Conservation (phyloP, 1,140 invertebrate species). For the Propsilocerus akamusi region DNA sequence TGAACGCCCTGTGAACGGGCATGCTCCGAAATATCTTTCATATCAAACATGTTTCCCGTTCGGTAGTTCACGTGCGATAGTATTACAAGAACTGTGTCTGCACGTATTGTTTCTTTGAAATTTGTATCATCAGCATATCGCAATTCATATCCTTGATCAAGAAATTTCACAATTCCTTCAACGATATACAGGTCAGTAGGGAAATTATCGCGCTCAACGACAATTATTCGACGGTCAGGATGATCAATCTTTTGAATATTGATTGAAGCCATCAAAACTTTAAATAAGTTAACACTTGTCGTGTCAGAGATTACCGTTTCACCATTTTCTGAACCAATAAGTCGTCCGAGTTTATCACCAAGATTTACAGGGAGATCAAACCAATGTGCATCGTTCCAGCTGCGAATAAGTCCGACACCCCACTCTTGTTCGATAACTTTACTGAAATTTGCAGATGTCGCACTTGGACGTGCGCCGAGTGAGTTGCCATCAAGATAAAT, state of each 20-base stretch:
- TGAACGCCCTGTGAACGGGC: slow-evolving; percentile 17
- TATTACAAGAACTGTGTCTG: slow-evolving; percentile 19
- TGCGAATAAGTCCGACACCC: slow-evolving; percentile 12
- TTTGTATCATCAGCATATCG: slow-evolving; percentile 19
- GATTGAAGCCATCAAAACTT: background rate
- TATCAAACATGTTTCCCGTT: slow-evolving; percentile 22
- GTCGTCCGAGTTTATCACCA: slow-evolving; percentile 19
- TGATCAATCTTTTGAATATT: slow-evolving; percentile 15
- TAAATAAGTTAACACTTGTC: slow-evolving; percentile 15
- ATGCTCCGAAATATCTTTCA: slow-evolving; percentile 17
- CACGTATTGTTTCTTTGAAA: slow-evolving; percentile 20
- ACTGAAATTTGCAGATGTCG: slow-evolving; percentile 8
- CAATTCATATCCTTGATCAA: slow-evolving; percentile 13
- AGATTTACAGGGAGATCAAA: slow-evolving; percentile 16
- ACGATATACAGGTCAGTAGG: slow-evolving; percentile 23
- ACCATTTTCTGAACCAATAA: slow-evolving; percentile 16
- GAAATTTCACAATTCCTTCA: slow-evolving; percentile 21
- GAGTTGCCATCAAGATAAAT: slow-evolving; percentile 26
- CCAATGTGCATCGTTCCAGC: slow-evolving; percentile 21
- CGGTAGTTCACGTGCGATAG: slow-evolving; percentile 22
- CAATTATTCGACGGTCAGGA: slow-evolving; percentile 19
- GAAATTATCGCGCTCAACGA: slow-evolving; percentile 24
- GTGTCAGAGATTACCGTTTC: slow-evolving; percentile 17
- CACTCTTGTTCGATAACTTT: slow-evolving; percentile 15
- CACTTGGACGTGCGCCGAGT: slow-evolving; percentile 12